Conservation (phyloP, 1,140 invertebrate species). For the Cephus cinctus region DNA sequence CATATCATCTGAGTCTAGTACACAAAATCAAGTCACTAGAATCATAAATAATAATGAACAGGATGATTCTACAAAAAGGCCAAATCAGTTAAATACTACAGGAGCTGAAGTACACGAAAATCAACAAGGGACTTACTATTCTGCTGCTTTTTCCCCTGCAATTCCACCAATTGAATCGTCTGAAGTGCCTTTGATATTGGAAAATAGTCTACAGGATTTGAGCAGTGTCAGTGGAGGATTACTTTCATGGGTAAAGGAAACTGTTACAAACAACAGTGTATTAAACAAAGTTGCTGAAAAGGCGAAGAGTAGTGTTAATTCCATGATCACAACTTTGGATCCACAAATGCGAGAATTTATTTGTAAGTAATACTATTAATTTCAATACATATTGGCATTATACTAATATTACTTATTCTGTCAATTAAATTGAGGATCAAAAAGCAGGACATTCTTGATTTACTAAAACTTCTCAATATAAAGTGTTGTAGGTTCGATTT, state of each 20-base stretch:
- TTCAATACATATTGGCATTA: slow-evolving; percentile 1
- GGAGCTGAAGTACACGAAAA: slow-evolving; percentile 14
- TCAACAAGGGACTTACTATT: slow-evolving; percentile 9
- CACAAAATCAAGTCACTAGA: slow-evolving; percentile 4
- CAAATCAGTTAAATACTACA: slow-evolving; percentile 12
- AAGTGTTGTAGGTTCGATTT: neutral
- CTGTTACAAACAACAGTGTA: slow-evolving; percentile 50
- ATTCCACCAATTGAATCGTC: slow-evolving; percentile 21
- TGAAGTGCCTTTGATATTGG: slow-evolving; percentile 13
- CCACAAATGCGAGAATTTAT: slow-evolving; percentile 89
- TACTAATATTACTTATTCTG: neutral
- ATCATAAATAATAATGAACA: slow-evolving; percentile 6
- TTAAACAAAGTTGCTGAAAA: slow-evolving; percentile 72
- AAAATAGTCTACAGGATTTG: slow-evolving; percentile 25
- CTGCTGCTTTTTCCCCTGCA: slow-evolving; percentile 12
- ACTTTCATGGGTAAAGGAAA: slow-evolving; percentile 58
- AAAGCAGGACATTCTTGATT: too few relatives aligned
- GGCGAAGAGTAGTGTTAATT: slow-evolving; percentile 80
- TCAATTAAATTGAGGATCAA: slow-evolving; percentile 3
- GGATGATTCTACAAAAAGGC: slow-evolving; percentile 18
- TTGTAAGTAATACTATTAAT: slow-evolving; percentile 72
- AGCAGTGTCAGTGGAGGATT: slow-evolving; percentile 38
- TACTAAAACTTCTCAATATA: too few relatives aligned
- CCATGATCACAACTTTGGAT: slow-evolving; percentile 85
- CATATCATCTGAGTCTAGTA: slow-evolving; percentile 3